Evolutionary conservation across 2,113 vertebrate species (phyloP).

Genomic region (Coptodon bakossiorum): DNA sequence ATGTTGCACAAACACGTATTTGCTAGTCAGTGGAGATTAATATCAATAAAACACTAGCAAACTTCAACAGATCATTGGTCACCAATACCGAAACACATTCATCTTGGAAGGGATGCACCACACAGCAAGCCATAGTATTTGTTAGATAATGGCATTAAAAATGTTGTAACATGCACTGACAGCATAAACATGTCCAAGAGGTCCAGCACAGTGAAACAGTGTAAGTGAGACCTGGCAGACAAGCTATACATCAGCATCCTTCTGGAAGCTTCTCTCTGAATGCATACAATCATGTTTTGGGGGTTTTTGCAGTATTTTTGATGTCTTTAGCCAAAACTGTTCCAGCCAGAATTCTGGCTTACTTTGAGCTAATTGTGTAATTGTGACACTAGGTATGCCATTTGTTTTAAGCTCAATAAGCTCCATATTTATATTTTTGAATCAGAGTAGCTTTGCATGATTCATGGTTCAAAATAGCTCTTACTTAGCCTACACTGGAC

Average conservation of each 20-base stretch:
- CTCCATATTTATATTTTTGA: not conserved
- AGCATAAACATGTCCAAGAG: not conserved
- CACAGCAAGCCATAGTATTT: not conserved
- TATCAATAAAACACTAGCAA: not conserved
- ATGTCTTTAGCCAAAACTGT: not conserved
- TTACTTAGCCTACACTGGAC: not conserved
- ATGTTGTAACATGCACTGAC: rapidly evolving
- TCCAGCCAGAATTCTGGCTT: not conserved
- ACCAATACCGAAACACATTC: rapidly evolving
- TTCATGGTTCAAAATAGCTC: not conserved
- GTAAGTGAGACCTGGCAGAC: not conserved
- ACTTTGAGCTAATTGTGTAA: not conserved
- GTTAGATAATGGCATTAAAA: not conserved
- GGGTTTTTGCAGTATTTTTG: not conserved
- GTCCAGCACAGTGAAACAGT: not conserved
- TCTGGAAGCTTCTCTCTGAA: not conserved
- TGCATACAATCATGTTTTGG: not conserved
- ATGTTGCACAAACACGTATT: rapidly evolving
- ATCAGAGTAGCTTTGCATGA: not conserved
- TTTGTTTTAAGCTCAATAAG: not conserved
- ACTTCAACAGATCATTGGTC: not conserved
- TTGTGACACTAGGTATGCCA: not conserved
- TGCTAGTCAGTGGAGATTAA: not conserved
- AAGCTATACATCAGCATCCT: not conserved
- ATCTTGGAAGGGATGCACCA: not conserved